These are phyloP conservation scores for Synergus laeviventris DNA, from an alignment of 2,888 invertebrate species.

Conservation along the genomic window DNA sequence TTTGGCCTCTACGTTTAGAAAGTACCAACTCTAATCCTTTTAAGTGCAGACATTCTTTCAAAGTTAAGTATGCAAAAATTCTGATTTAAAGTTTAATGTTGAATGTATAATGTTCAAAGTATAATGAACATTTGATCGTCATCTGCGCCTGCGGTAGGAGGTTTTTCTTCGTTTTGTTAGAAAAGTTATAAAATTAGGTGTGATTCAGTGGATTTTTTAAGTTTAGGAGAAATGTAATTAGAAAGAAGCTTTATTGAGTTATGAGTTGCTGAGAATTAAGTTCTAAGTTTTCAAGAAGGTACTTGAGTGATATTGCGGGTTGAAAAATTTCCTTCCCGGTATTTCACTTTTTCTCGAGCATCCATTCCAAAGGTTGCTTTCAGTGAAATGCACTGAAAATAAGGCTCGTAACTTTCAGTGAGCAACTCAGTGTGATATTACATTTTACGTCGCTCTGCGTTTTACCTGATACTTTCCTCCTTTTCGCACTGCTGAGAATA, in stretches of 20 bases:
- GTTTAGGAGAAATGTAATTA: not conserved
- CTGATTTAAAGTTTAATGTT: not conserved
- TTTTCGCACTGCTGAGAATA: slow-evolving; percentile 20
- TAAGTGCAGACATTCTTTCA: not conserved
- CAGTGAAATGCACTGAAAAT: slow-evolving; percentile 8
- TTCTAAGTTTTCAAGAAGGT: not conserved
- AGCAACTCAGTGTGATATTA: not conserved
- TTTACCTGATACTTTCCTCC: slow-evolving; percentile 23
- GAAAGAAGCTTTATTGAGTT: not conserved
- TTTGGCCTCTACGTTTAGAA: not conserved
- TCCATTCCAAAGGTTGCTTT: not conserved
- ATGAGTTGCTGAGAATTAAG: not conserved
- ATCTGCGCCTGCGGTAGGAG: not conserved
- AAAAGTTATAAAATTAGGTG: not conserved
- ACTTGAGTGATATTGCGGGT: not conserved
- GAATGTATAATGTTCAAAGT: not conserved
- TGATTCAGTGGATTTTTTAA: not conserved
- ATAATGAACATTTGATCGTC: not conserved
- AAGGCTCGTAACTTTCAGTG: slow-evolving; percentile 15
- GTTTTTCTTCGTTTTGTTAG: not conserved
- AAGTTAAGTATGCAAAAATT: not conserved
- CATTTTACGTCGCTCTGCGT: slow-evolving; percentile 21
- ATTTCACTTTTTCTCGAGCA: slow-evolving; percentile 3
- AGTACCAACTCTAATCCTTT: not conserved
- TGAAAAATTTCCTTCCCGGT: not conserved